Evolutionary conservation across 2,113 vertebrate genomes (phyloP).

Genomic region (Oplegnathus fasciatus): DNA sequence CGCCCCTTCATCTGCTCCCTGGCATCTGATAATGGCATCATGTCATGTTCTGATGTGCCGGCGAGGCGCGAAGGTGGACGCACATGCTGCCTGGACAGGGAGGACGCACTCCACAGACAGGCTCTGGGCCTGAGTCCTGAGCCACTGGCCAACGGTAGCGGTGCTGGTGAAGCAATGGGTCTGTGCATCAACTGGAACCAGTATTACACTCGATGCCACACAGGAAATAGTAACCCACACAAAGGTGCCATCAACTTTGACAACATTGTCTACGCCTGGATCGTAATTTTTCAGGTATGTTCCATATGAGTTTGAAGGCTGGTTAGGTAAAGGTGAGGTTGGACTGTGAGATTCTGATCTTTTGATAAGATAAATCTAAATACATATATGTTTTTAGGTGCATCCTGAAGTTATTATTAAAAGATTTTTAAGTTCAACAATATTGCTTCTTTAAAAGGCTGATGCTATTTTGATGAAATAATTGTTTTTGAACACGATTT

Average conservation of each 20-base stretch:
- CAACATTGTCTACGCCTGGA: slow-evolving; percentile 99
- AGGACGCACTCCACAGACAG: slow-evolving; percentile 91
- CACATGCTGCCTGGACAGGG: slow-evolving; percentile 95
- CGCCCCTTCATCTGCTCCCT: slow-evolving; percentile 98
- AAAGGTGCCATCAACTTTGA: slow-evolving; percentile 99
- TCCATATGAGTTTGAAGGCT: background rate
- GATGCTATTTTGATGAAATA: background rate
- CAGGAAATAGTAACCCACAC: slow-evolving; percentile 93
- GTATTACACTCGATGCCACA: slow-evolving; percentile 96
- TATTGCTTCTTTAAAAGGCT: background rate
- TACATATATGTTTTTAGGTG: background rate
- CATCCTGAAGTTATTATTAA: background rate
- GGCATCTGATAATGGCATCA: slow-evolving; percentile 96
- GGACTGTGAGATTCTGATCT: background rate
- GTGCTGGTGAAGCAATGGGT: slow-evolving; percentile 82
- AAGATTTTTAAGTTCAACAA: background rate
- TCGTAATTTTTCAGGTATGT: slow-evolving; percentile 97
- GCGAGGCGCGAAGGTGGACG: slow-evolving; percentile 92
- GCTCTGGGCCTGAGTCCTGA: slow-evolving; percentile 87
- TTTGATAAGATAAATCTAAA: background rate
- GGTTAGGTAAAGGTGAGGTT: background rate
- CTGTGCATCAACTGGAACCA: slow-evolving; percentile 98
- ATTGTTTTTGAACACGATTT: background rate
- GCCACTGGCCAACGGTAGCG: slow-evolving; percentile 82
- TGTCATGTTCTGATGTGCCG: slow-evolving; percentile 94